Evolutionary conservation across 2,113 vertebrate species (phyloP), one percentile per base, ranked within the genome.

Genomic region (Rallus limicola): DNA sequence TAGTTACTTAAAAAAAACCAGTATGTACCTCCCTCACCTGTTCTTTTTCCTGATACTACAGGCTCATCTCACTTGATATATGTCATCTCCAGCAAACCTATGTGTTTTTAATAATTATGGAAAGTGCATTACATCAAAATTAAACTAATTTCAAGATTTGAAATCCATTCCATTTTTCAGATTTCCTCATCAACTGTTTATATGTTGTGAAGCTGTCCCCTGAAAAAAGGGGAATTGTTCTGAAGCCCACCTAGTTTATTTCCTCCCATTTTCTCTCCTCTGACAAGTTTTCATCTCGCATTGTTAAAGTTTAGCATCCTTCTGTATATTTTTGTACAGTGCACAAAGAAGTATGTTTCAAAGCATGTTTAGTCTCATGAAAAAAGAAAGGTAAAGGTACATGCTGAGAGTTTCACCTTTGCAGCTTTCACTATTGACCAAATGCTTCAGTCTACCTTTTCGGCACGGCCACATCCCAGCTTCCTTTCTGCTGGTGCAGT

Each of bases 311-410:
- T 69, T 6, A 75, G 11, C 77, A 84, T 20, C 80, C 5, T 67
- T 24, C 86, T 52, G 0, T 2, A 5, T 0, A 2, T 14, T 83
- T 40, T 33, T 0, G 0, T 18, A 29, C 21, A 19, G n/a, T 6
- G 28, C 16, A 62, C 21, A 50, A 69, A 58, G 50, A 38, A 69
- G 14, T 29, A 26, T 34, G 24, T 13, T 42, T 78, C 60, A 67
- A 71, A 68, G 13, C 46, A 38, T 33, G 15, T 36, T 65, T 34
- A 63, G 42, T 63, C 28, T 65, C n/a, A 33, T 9, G 13, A 11
- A 40, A 38, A 82, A 48, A 42, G 6, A 12, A 48, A 50, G 29
- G 25, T 55, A 48, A 9, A 42, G 63, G 23, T 7, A 29, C 13
- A 42, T 5, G 9, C 34, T 59, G 44, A 60, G 36, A 53, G 26